phyloP scores from a whole-genome alignment of 2,888 invertebrate genomes.

The Noctua janthe region DNA sequence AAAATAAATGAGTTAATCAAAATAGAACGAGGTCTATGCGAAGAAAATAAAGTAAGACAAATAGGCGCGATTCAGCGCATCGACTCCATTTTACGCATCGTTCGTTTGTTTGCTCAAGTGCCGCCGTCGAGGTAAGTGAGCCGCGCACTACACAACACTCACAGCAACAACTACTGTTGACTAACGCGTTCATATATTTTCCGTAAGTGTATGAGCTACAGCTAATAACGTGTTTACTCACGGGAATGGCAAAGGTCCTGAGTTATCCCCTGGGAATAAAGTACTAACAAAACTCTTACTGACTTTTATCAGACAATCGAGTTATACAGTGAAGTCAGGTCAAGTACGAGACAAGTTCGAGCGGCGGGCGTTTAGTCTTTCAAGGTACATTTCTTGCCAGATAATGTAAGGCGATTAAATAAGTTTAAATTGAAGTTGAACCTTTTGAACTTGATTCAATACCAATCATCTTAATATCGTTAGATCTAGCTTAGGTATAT shows the following conservation, averaged over 20 bases:
- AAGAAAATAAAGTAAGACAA: slow-evolving; percentile 65
- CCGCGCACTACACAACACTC: slow-evolving; percentile 22
- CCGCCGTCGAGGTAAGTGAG: slow-evolving; percentile 30
- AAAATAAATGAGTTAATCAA: slow-evolving; percentile 81
- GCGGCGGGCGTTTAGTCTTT: slow-evolving; percentile 25
- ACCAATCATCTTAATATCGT: slow-evolving; percentile 28
- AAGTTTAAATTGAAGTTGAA: slow-evolving; percentile 27
- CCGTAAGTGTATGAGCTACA: slow-evolving; percentile 40
- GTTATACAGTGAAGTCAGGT: slow-evolving; percentile 61
- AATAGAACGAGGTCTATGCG: slow-evolving; percentile 69
- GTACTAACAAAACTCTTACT: slow-evolving; percentile 52
- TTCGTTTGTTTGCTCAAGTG: slow-evolving; percentile 49
- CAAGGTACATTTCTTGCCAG: slow-evolving; percentile 23
- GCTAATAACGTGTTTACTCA: slow-evolving; percentile 55
- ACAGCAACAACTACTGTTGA: slow-evolving; percentile 23
- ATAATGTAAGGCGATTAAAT: slow-evolving; percentile 42
- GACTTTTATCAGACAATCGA: slow-evolving; percentile 64
- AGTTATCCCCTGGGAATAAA: slow-evolving; percentile 60
- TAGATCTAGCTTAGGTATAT: slow-evolving; percentile 46
- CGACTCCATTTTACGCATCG: slow-evolving; percentile 60
- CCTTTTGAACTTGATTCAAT: slow-evolving; percentile 32
- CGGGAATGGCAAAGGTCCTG: slow-evolving; percentile 38
- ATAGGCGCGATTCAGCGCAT: slow-evolving; percentile 57
- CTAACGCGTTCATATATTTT: slow-evolving; percentile 41
- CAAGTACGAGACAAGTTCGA: slow-evolving; percentile 46